Evolutionary conservation across 2,888 invertebrate species (phyloP), one percentile per base, ranked within the genome.

Genomic region (Heliconius cydno): DNA sequence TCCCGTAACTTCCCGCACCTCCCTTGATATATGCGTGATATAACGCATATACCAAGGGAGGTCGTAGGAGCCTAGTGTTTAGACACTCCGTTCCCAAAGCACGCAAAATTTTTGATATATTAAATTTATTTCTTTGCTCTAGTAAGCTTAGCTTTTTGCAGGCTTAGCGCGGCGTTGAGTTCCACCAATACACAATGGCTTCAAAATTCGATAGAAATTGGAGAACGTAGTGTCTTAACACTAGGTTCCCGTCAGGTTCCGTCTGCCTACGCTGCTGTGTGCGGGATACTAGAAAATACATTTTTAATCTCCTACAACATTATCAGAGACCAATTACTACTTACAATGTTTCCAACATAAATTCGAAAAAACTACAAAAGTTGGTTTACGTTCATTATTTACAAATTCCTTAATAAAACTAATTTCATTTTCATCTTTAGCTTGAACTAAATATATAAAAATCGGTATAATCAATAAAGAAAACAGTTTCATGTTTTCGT

Each of bases 301-400:
- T 19, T 0, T 19, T 19, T 0, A 52, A 52, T 52, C 19, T 52
- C 0, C 19, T 52, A 52, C 52, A 22, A 52, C 6, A 52, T 52
- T 52, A 52, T 52, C 7, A 52, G 7, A 52, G 7, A 52, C 52
- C 7, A 6, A 19, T 6, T 19, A 52, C 19, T 72, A 87, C 91
- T 87, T 84, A 92, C 92, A 84, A 72, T 85, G 88, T 22, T 81
- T 83, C 92, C 92, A 92, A 78, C 92, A 92, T 19, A 91, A 78
- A 30, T 86, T 84, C 19, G 82, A 81, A 25, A 85, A 87, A n/a
- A 89, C 83, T 52, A 92, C 79, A 83, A 86, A 85, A 0, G 91
- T 91, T 0, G 92, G 89, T 75, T 87, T 89, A 0, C 82, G 78
- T 82, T 92, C 92, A 81, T 92, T 91, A 72, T 83, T 78, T 5